A percentile compares a stretch with the other conserved stretches of the same genome.
Conservation (phyloP, 2,113 vertebrate genomes). For the Laterallus jamaicensis region DNA sequence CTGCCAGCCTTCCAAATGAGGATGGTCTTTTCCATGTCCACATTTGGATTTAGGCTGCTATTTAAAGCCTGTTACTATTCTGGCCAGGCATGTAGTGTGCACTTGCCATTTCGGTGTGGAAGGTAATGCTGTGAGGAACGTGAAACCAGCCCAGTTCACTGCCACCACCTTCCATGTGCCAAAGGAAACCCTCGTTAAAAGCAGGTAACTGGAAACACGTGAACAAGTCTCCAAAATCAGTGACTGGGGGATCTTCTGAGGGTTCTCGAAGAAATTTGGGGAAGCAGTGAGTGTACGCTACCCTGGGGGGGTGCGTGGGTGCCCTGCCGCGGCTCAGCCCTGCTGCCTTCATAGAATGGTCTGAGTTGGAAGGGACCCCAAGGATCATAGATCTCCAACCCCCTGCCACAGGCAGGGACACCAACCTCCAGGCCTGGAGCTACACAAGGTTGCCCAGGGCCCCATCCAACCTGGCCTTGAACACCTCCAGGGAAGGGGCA, state of each 20-base stretch:
- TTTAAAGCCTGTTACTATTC: not conserved
- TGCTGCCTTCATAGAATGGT: too few species aligned
- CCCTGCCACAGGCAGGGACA: too few species aligned
- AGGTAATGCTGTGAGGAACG: not conserved
- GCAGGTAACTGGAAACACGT: not conserved
- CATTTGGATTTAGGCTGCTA: not conserved
- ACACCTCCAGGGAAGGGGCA: too few species aligned
- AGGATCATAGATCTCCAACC: too few species aligned
- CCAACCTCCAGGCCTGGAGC: too few species aligned
- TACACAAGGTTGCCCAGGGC: too few species aligned
- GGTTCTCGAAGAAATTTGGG: not conserved
- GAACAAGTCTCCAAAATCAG: not conserved
- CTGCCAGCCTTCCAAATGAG: conserved; percentile 40
- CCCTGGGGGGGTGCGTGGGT: not conserved
- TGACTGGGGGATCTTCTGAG: not conserved
- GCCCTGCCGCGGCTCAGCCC: not conserved
- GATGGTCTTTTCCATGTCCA: conserved; percentile 40
- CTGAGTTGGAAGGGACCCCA: too few species aligned
- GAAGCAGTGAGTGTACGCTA: not conserved
- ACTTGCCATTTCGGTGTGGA: not conserved
- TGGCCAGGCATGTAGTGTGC: not conserved
- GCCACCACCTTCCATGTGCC: not conserved
- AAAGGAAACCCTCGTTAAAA: not conserved
- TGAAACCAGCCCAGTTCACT: not conserved
- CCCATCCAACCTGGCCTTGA: too few species aligned